phyloP scores from a whole-genome alignment of 2,888 invertebrate species.

The Leucoma salicis region DNA sequence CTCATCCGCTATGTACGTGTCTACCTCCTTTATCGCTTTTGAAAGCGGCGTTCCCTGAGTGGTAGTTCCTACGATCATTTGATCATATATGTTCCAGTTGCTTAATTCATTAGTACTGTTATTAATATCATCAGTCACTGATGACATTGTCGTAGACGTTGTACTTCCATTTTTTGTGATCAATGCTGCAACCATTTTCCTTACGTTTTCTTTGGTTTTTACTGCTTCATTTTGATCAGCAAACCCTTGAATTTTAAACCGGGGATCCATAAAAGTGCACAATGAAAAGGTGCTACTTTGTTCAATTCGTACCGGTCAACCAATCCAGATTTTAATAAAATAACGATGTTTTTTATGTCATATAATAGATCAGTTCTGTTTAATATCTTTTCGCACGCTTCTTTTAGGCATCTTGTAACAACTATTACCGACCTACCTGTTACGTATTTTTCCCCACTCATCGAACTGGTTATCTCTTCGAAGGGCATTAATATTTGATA shows the following conservation, averaged over 20 bases:
- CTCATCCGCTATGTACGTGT: background rate
- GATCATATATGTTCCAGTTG: background rate
- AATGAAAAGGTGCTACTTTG: conserved; percentile 10
- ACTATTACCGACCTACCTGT: conserved; percentile 26
- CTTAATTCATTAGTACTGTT: background rate
- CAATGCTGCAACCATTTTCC: background rate
- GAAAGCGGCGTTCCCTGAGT: background rate
- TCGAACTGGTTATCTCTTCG: conserved; percentile 7
- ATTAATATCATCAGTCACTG: background rate
- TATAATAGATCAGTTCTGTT: background rate
- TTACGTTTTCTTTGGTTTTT: background rate
- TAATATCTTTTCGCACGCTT: conserved; percentile 1
- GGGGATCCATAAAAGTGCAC: conserved; percentile 11
- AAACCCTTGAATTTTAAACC: conserved; percentile 7
- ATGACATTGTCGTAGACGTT: background rate
- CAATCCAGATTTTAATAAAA: conserved; percentile 9
- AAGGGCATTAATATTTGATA: conserved; percentile 13
- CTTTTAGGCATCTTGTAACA: conserved; percentile 10
- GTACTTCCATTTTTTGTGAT: background rate
- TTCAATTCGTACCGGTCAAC: conserved; percentile 7
- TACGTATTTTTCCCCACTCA: conserved; percentile 30
- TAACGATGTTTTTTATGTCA: background rate
- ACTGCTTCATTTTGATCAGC: background rate
- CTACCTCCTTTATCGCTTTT: background rate
- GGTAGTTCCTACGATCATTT: background rate